A percentile compares a stretch with the other conserved stretches of the same genome.
phyloP scores from a whole-genome alignment of 2,888 invertebrate genomes.

The Melinaea marsaeus region DNA sequence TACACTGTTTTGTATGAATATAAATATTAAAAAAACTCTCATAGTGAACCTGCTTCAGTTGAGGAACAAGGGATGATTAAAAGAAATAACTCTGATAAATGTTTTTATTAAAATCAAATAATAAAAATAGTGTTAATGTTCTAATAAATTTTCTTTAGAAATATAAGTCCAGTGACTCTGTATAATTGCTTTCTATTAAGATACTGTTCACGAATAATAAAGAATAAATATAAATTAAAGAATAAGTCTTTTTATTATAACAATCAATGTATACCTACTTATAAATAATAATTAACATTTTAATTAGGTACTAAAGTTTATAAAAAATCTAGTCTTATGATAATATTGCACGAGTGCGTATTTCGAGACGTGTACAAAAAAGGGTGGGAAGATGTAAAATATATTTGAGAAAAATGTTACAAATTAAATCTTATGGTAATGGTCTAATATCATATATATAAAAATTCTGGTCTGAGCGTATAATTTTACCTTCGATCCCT shows the following conservation, averaged over 20 bases:
- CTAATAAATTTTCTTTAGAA: slow-evolving; percentile 20
- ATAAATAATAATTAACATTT: background rate
- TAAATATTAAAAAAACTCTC: slow-evolving; percentile 38
- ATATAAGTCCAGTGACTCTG: slow-evolving; percentile 23
- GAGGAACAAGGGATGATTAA: background rate
- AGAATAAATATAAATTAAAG: background rate
- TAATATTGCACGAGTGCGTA: too few relatives aligned
- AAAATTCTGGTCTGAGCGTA: too few relatives aligned
- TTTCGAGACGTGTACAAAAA: too few relatives aligned
- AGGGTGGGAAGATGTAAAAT: too few relatives aligned
- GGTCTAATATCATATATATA: too few relatives aligned
- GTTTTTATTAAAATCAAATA: background rate
- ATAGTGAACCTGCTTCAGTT: slow-evolving; percentile 25
- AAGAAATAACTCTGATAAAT: background rate
- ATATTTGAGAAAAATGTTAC: too few relatives aligned
- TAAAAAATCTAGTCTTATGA: too few relatives aligned
- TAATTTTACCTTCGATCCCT: too few relatives aligned
- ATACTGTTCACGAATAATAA: slow-evolving; percentile 8
- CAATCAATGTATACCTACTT: background rate
- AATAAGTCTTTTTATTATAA: slow-evolving; percentile 3
- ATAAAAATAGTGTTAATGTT: slow-evolving; percentile 17
- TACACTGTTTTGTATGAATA: slow-evolving; percentile 38
- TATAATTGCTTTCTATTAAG: slow-evolving; percentile 12
- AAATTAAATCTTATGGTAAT: too few relatives aligned
- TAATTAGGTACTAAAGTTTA: too few relatives aligned